Base-by-base conservation (phyloP, 2,888 invertebrate genomes). In the Scrobipalpa costella region DNA sequence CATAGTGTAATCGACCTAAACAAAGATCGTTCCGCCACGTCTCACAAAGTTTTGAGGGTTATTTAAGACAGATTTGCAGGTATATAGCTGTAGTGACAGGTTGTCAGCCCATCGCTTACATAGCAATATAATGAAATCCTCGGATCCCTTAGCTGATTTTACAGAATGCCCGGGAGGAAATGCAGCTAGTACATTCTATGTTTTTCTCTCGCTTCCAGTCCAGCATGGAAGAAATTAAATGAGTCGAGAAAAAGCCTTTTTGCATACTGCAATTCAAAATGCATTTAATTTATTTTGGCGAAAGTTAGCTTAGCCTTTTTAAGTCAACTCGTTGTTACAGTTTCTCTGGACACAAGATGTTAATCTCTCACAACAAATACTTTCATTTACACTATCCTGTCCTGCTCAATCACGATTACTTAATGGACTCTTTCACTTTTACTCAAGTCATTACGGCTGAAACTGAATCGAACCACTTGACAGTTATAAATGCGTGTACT, bases 401-500 rank as follows among this genome's bases (percentile, higher is more conserved):
- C 59, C 59, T 21, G 21, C 44, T 59, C 38, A 59, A 59, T 59
- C 59, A 44, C 38, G 38, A 27, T 57, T 57, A 36, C 36, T 36
- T 27, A 58, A 58, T 38, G 33, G 40, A 27, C n/a, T 59, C 59
- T 60, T 60, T 60, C 60, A 49, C 60, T 60, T 60, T 60, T 34
- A 59, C 40, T 40, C 13, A 44, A n/a, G 27, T 47, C 49, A 60
- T 60, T 60, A 60, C 27, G 15, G 5, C 60, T 60, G 60, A 60
- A 60, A 49, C 60, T 49, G 60, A 60, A 60, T 60, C 60, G 49
- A 49, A 6, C 44, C 15, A 34, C 33, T 15, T 49, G 60, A 60
- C 76, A 70, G 69, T 73, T 73, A 81, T 77, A 78, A 74, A 82
- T 81, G 78, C 75, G 72, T 73, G 73, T 77, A 47, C 17, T 47